Base-by-base conservation (phyloP, 2,797 vertebrate genomes). In the Eulemur rubriventer region DNA sequence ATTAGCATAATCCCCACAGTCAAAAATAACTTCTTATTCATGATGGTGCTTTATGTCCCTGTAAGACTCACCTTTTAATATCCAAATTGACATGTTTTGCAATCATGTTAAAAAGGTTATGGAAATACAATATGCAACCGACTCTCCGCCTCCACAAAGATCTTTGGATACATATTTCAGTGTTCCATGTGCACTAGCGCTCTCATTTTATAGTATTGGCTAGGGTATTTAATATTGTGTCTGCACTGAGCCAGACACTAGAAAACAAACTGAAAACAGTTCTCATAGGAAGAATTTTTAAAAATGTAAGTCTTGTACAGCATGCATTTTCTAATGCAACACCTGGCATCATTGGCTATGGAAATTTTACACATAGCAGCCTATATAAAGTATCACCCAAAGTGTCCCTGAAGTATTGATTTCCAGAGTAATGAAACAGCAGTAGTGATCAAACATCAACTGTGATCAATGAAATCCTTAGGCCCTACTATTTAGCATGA, bases 1-100 rank as follows among this genome's bases (percentile, higher is more conserved):
- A 87, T 90, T 95, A 89, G 7, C 92, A 97, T 91, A 94, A 89
- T 70, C 70, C 28, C 63, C 30, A 12, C 14, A 26, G 73, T 72
- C 38, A 50, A 41, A 92, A 94, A 79, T 83, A 38, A 75, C 46
- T 75, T 76, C 48, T 69, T 95, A 94, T 69, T 52, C 69, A 26
- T 63, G 4, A 38, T 24, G 24, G 17, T 57, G 24, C 28, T 79
- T 38, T 59, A 24, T 63, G 48, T 61, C 59, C n/a, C 6, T 82
- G 24, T 85, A 55, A 93, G 80, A 88, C 38, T 55, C 33, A 46
- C 38, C 84, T 89, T 92, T 87, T 76, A 59, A n/a, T 87, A 82
- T 89, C 73, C 43, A 90, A 46, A 57, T 57, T 30, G 85, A 83
- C 52, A 4, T 41, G 57, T 73, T 65, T 90, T 48, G 5, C 26